Evolutionary conservation across 2,888 invertebrate genomes (phyloP).

Genomic region (Scelioninae gen. 2): DNA sequence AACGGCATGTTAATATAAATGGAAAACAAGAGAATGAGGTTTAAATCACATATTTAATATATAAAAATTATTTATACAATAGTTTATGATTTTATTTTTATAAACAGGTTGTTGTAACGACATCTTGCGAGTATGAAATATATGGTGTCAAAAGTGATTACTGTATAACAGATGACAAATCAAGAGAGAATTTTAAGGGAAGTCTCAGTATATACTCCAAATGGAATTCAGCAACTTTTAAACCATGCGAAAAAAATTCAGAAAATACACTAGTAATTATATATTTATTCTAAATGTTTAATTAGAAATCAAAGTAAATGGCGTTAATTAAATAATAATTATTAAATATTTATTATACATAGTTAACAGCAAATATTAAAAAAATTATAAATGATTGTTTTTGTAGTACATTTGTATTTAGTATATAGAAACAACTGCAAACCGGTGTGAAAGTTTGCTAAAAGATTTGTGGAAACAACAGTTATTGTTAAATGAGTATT

Average conservation of each 20-base stretch:
- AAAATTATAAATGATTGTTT: background rate
- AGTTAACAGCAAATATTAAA: too few relatives aligned
- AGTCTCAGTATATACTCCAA: constrained; percentile 38
- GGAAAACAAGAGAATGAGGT: constrained; percentile 22
- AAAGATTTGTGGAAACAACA: constrained; percentile 54
- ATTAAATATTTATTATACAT: constrained; percentile 2
- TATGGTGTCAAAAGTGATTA: constrained; percentile 53
- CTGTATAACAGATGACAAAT: constrained; percentile 7
- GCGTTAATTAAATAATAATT: too few relatives aligned
- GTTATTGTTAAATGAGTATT: constrained; percentile 48
- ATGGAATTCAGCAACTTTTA: constrained; percentile 49
- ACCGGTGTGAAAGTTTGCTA: constrained; percentile 38
- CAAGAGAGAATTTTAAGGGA: constrained; percentile 43
- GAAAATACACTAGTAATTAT: constrained; percentile 53
- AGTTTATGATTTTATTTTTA: constrained; percentile 1
- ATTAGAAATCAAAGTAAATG: too few relatives aligned
- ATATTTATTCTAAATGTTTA: too few relatives aligned
- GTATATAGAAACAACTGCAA: constrained; percentile 53
- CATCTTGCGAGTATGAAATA: constrained; percentile 51
- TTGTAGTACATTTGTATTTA: constrained; percentile 7
- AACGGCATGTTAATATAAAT: constrained; percentile 8
- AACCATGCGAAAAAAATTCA: constrained; percentile 42
- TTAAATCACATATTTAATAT: constrained; percentile 2
- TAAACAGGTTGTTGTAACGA: constrained; percentile 20
- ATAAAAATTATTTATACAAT: background rate